Evolutionary conservation across 2,888 invertebrate genomes (phyloP), one percentile per base, ranked within the genome.

Genomic region (Parascotia fuliginaria): DNA sequence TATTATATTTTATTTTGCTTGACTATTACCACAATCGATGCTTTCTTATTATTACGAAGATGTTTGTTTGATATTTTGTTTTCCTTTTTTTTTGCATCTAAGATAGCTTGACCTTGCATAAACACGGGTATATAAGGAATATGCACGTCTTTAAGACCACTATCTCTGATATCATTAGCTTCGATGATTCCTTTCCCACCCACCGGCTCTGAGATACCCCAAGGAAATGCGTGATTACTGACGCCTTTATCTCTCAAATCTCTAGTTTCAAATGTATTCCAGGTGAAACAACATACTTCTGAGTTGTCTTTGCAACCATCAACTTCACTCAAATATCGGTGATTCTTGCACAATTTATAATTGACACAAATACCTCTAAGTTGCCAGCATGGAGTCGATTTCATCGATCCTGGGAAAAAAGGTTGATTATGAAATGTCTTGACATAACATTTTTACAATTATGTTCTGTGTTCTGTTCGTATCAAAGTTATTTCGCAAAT

Each of bases 261-360:
- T 39, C 75, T 74, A 0, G 83, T 72, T 49, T 73, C 65, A 53
- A 53, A 87, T 11, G 70, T 70, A 49, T 89, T 89, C 88, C 86
- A 90, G 1, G 73, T 71, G 32, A 90, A 88, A 50, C 91, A 92
- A 62, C 91, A 92, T 2, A 92, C 88, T 41, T 84, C 78, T 2
- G 73, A 51, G 37, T 75, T 80, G 42, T 78, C 68, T 60, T 77
- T 85, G 63, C 91, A 92, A 9, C 87, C 91, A 0, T 79, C 77
- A 1, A 87, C 76, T 71, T 89, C 75, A 0, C 83, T 70, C 7
- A 85, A 54, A 11, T 43, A 87, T 5, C 60, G 67, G 28, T 65
- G 69, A 1, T 85, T 85, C 0, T 64, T 58, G 38, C 91, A 92
- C n/a, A 90, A 69, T 9, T 77, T 72, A 47, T 70, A 42, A 45